Evolutionary conservation across 1,140 invertebrate genomes (phyloP), one percentile per base, ranked within the genome.

Genomic region (Musca vetustissima): DNA sequence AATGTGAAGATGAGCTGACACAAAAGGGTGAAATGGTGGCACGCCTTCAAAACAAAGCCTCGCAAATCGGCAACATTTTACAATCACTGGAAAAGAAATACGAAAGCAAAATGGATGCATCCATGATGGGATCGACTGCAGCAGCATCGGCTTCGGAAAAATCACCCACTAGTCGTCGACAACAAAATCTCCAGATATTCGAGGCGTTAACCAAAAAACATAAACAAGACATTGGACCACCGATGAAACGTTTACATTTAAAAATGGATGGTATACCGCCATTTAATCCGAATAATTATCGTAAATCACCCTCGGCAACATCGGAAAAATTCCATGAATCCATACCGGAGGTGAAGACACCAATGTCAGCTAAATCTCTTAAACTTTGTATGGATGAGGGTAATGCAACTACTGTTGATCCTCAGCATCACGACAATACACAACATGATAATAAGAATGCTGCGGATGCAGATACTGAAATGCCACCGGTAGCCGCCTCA

Each of bases 21-120:
- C 92, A 95, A 86, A 95, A 95, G 84, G 93, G 93, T 73, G 91
- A 94, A 85, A 91, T 95, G 89, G 93, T 95, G 73, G 92, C 91
- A 83, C 90, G 93, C 70, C 90, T 95, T 72, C 93, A 95, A 83
- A 90, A 89, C 73, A 95, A 95, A 86, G 93, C 93, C 73, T 90
- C 90, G 83, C 92, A 95, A 84, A 95, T 95, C 83, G 93, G 93
- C 83, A 91, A 93, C 85, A 91, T 95, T 80, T 88, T 95, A 74
- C 90, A 91, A 85, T 94, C 93, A 84, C 87, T 96, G 76, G 92
- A 95, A 85, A 93, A 93, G 85, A 92, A 91, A 74, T 81, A 81
- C 71, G 78, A 81, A 13, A 78, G 77, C 67, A 77, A 78, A 6
- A 73, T 76, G 66, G 47, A 73, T 65, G 52, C 55, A n/a, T 25